Evolutionary conservation across 2,888 invertebrate genomes (phyloP), one percentile per base, ranked within the genome.

Genomic region (Apodemia zela): DNA sequence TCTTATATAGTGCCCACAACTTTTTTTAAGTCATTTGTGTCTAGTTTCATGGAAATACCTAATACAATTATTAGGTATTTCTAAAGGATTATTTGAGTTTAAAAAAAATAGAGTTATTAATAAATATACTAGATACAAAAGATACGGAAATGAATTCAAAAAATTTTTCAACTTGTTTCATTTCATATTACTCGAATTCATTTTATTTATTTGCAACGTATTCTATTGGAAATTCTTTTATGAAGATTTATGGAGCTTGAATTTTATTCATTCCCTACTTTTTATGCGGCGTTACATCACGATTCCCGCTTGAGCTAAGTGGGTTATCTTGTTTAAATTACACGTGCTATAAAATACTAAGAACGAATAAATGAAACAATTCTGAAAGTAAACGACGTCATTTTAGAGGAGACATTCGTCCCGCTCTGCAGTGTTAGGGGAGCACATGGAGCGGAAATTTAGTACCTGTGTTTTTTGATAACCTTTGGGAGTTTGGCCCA

Each of bases 311-410:
- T 15, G 7, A 25, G 54, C 61, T 69, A 65, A 68, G 68, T 66
- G 66, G 66, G 65, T 65, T 68, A 67, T 69, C 65, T 58, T 62
- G 68, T 65, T 71, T 72, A 69, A 72, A 73, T 73, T 68, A 71
- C 71, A 69, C 69, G 70, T 71, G 64, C 66, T 68, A 73, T 71
- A 70, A 72, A 72, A 67, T 65, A 62, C 60, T 64, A 61, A 66
- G 66, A 62, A 65, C 49, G 62, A 67, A 70, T 70, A 74, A 71
- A 71, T 69, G 70, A 69, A 69, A 70, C 72, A 68, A 70, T 73
- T 67, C 66, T 57, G 60, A 49, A 38, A 51, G 59, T 65, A 65
- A 66, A 66, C 60, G 67, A 63, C 64, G 67, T 68, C 64, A 62
- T 62, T 69, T 67, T 68, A 66, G 60, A 42, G 51, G 65, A 61